Percentiles rank a stretch among this genome's conserved stretches.
These are phyloP conservation scores for Metacarcinus magister DNA, from an alignment of 2,888 invertebrate genomes.

Conservation along the genomic window DNA sequence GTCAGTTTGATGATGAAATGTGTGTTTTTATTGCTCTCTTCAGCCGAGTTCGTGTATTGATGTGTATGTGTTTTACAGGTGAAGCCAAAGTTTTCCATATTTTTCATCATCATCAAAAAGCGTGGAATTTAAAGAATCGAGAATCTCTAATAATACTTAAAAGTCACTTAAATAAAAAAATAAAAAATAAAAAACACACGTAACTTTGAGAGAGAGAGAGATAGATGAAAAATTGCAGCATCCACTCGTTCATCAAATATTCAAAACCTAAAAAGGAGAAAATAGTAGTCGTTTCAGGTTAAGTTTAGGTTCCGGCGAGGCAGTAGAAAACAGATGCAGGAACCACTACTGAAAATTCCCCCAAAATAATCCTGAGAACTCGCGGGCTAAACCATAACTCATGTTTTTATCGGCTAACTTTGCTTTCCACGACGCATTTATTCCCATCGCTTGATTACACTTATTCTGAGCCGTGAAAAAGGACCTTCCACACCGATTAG, in stretches of 20 bases:
- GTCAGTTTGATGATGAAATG: too few relatives aligned
- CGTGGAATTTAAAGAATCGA: background rate
- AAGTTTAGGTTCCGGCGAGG: background rate
- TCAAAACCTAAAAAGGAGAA: background rate
- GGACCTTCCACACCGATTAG: background rate
- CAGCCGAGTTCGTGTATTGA: too few relatives aligned
- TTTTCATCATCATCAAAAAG: background rate
- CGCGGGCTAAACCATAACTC: background rate
- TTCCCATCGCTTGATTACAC: constrained; percentile 41
- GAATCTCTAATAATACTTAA: background rate
- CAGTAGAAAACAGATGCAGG: background rate
- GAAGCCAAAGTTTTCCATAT: too few relatives aligned
- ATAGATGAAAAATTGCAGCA: background rate
- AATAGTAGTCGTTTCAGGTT: background rate
- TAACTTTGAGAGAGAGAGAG: background rate
- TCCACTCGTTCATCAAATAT: too few relatives aligned
- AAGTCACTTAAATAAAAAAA: too few relatives aligned
- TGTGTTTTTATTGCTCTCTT: too few relatives aligned
- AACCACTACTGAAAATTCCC: background rate
- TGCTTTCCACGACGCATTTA: constrained; percentile 19
- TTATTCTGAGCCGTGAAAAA: background rate
- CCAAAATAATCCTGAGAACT: background rate
- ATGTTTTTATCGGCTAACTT: constrained; percentile 40
- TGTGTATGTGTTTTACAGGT: too few relatives aligned
- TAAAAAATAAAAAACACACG: background rate